Percentiles rank a stretch among this genome's conserved stretches.
Evolutionary conservation across 2,888 invertebrate species (phyloP).

Genomic region (Hydrotaea cyrtoneurina): DNA sequence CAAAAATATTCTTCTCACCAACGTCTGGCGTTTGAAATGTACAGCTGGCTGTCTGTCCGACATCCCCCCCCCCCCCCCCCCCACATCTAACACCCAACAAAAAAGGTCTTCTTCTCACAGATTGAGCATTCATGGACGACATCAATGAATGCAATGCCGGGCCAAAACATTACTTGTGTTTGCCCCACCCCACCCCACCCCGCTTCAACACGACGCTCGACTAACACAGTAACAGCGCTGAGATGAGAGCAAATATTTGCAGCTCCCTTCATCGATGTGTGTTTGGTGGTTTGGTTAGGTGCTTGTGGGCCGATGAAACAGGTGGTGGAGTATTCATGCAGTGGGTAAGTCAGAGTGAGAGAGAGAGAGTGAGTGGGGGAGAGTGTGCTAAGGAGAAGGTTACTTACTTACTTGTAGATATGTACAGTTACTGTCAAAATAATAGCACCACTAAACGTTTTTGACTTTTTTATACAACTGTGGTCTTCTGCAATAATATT

Average conservation of each 20-base stretch:
- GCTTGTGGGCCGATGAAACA: neutral
- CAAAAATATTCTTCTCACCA: neutral
- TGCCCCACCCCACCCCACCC: neutral
- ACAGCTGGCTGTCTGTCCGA: neutral
- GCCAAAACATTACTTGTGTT: neutral
- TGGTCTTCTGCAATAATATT: too few species aligned
- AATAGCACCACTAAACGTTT: too few species aligned
- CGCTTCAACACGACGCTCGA: neutral
- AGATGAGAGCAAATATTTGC: slow-evolving; percentile 13
- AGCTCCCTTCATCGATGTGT: neutral
- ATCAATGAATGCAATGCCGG: neutral
- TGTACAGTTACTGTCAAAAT: too few species aligned
- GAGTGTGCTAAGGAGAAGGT: neutral
- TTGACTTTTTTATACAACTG: too few species aligned
- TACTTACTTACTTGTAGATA: neutral
- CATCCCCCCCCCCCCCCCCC: neutral
- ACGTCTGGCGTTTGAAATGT: neutral
- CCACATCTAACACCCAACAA: neutral
- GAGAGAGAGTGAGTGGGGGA: neutral
- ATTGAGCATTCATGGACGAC: neutral
- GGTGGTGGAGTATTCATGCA: neutral
- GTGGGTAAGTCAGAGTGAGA: too few species aligned
- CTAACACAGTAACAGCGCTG: neutral
- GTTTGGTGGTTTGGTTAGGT: neutral
- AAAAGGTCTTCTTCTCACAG: slow-evolving; percentile 24